Evolutionary conservation across 2,113 vertebrate genomes (phyloP).

Genomic region (Jacana jacana): DNA sequence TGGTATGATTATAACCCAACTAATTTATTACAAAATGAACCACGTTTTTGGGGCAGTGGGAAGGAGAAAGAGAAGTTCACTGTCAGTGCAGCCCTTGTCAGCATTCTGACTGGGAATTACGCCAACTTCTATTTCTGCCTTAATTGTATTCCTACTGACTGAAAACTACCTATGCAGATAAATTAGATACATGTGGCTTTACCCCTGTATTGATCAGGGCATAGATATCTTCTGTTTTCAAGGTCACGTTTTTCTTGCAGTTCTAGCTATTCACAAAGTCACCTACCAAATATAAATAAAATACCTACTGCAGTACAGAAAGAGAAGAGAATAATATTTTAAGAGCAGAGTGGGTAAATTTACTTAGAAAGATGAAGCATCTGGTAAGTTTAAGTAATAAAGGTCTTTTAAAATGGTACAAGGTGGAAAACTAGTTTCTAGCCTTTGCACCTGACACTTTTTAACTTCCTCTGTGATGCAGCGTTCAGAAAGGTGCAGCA

Average conservation of each 20-base stretch:
- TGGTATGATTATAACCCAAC: neutral
- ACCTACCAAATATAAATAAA: neutral
- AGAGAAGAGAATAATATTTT: neutral
- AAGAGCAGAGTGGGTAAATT: neutral
- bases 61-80: neutral
- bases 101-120: neutral
- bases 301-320: neutral
- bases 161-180: neutral
- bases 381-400: neutral
- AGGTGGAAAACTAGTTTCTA: neutral
- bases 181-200: neutral
- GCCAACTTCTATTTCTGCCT: conserved; percentile 3
- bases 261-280: neutral
- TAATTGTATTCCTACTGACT: neutral
- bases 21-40: neutral
- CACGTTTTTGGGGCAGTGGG: neutral
- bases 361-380: neutral
- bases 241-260: neutral
- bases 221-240: neutral
- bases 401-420: neutral
- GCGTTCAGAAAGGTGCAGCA: neutral
- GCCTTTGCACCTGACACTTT: neutral
- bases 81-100: neutral
- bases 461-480: neutral
- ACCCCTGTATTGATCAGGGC: neutral